Percentiles rank a stretch among this genome's conserved stretches.
phyloP scores from a whole-genome alignment of 2,797 vertebrate genomes.

The Coregonus suidteri region DNA sequence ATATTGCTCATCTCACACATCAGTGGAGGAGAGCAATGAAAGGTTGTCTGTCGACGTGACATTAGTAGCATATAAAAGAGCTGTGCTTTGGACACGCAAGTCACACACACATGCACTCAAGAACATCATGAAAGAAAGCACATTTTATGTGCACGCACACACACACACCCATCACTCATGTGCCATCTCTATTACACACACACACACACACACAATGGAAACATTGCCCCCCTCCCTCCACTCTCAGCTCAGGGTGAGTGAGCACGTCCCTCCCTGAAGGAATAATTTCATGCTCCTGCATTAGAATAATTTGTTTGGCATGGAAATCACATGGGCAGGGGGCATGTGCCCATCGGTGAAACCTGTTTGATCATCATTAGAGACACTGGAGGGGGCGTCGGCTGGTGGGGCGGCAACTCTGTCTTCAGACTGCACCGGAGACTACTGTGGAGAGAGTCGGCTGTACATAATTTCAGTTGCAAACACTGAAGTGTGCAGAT shows the following conservation, averaged over 20 bases:
- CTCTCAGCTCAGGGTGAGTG: conserved; percentile 1
- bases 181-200: background rate
- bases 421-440: conserved; percentile 1
- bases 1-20: conserved; percentile 37
- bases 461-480: background rate
- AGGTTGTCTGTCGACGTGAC: conserved; percentile 27
- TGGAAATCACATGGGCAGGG: conserved; percentile 57
- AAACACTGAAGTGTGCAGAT: conserved; percentile 25
- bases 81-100: background rate
- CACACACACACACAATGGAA: conserved; percentile 9
- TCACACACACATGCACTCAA: conserved; percentile 1
- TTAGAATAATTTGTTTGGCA: conserved; percentile 60
- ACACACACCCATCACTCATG: conserved; percentile 11
- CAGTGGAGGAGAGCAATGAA: conserved; percentile 17
- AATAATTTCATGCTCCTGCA: conserved; percentile 60
- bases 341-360: conserved; percentile 51
- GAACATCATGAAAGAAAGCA: conserved; percentile 11
- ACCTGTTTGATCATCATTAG: conserved; percentile 40
- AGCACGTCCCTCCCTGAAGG: conserved; percentile 45
- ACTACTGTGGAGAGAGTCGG: background rate
- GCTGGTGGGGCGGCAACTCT: conserved; percentile 8
- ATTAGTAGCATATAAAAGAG: conserved; percentile 24
- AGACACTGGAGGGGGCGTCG: conserved; percentile 21
- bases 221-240: background rate
- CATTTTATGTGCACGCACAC: conserved; percentile 1